phyloP scores from a whole-genome alignment of 2,113 vertebrate genomes.

The Gavialis gangeticus region DNA sequence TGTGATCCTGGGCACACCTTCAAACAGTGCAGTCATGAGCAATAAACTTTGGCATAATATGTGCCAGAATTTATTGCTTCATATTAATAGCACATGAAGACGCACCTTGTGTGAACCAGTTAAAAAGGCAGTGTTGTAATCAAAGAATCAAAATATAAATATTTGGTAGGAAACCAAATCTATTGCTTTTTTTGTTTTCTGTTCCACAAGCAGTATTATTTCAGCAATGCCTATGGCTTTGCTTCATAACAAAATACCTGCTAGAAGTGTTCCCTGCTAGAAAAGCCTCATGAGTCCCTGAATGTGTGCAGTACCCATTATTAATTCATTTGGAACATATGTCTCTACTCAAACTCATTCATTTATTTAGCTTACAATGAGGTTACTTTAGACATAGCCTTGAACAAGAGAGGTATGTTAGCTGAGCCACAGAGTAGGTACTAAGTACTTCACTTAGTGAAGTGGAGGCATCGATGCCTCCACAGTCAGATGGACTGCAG shows the following conservation, averaged over 20 bases:
- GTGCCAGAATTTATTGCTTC: too few relatives aligned
- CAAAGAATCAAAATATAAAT: background rate
- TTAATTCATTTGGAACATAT: background rate
- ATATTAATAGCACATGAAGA: too few relatives aligned
- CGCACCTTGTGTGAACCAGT: background rate
- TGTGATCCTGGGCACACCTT: too few relatives aligned
- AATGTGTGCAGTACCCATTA: background rate
- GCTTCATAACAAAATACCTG: background rate
- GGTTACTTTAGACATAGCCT: background rate
- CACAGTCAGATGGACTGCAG: too few relatives aligned
- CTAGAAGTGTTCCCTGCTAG: background rate
- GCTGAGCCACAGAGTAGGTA: background rate
- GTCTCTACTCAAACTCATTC: fast-evolving
- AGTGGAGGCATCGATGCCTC: too few relatives aligned
- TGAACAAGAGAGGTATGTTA: background rate
- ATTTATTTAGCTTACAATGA: background rate
- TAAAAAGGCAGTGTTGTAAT: background rate
- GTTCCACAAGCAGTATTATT: background rate
- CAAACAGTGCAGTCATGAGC: too few relatives aligned
- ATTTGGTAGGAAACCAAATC: background rate
- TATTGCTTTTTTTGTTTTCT: background rate
- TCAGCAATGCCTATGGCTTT: fast-evolving
- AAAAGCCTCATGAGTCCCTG: background rate
- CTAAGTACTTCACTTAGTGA: background rate
- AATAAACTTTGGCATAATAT: too few relatives aligned